Percentiles rank a stretch among this genome's conserved stretches.
Evolutionary conservation across 2,797 vertebrate species (phyloP).

Genomic region (Leptodactylus fallax): DNA sequence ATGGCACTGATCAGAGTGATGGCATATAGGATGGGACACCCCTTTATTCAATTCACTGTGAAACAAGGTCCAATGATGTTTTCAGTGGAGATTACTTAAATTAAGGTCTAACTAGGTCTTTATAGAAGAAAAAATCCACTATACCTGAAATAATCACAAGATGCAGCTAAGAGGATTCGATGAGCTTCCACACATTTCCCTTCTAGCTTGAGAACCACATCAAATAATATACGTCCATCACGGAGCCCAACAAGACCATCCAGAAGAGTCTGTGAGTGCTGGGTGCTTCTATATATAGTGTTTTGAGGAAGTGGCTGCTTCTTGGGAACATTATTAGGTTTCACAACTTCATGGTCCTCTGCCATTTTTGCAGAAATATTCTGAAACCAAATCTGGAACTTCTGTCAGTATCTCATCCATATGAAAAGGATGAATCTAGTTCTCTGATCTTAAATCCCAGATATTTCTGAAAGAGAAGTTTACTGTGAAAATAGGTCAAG

Average conservation of each 20-base stretch:
- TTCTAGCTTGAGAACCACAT: conserved; percentile 91
- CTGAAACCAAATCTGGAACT: conserved; percentile 50
- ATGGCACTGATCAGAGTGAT: too few relatives aligned
- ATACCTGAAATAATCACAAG: conserved; percentile 96
- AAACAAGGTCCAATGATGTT: too few relatives aligned
- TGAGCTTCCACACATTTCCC: conserved; percentile 89
- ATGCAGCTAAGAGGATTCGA: conserved; percentile 92
- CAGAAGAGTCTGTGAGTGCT: conserved; percentile 87
- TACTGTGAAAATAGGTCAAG: not conserved
- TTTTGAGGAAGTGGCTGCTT: conserved; percentile 72
- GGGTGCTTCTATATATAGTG: conserved; percentile 82
- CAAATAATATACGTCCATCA: conserved; percentile 86
- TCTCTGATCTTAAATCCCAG: not conserved
- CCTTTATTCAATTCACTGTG: too few relatives aligned
- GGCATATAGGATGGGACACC: too few relatives aligned
- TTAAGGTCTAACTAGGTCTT: too few relatives aligned
- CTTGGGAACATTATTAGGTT: conserved; percentile 67
- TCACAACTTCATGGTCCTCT: conserved; percentile 76
- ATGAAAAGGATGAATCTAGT: conserved; percentile 32
- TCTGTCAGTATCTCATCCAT: conserved; percentile 68
- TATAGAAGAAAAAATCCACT: not conserved
- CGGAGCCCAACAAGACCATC: conserved; percentile 87
- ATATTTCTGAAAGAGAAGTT: conserved; percentile 11
- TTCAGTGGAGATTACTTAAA: too few relatives aligned
- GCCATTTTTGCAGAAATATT: conserved; percentile 76